phyloP scores from a whole-genome alignment of 2,113 vertebrate genomes.

The Glaucomys volans region DNA sequence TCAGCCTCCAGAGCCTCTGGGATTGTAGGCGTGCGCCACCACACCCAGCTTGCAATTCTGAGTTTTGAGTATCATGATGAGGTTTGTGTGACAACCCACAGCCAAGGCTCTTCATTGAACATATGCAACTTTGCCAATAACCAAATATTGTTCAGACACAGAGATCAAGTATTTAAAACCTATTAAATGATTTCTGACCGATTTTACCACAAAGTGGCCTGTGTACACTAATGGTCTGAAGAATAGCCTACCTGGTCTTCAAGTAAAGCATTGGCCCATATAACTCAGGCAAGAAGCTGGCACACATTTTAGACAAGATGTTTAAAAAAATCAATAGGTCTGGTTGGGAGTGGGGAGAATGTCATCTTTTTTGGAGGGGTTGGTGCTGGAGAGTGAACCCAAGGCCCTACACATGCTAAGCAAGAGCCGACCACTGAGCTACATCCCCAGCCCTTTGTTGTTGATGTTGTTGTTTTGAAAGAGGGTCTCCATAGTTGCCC shows the following conservation, averaged over 20 bases:
- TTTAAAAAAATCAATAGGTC: neutral
- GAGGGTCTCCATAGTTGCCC: too few relatives aligned
- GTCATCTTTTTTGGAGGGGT: neutral
- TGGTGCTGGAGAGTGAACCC: too few relatives aligned
- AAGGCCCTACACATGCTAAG: too few relatives aligned
- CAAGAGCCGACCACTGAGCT: too few relatives aligned
- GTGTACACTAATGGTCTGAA: neutral
- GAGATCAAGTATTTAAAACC: neutral
- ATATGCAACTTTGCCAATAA: neutral
- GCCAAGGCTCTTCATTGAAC: neutral
- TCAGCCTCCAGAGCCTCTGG: too few relatives aligned
- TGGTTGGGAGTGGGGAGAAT: neutral
- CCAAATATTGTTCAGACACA: conserved; percentile 21
- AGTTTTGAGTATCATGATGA: neutral
- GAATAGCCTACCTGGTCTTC: neutral
- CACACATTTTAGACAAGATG: neutral
- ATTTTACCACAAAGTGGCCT: neutral
- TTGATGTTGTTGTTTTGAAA: too few relatives aligned
- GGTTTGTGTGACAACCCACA: neutral
- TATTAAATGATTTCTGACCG: neutral
- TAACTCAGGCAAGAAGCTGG: neutral
- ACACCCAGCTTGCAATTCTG: too few relatives aligned
- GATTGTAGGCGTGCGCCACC: too few relatives aligned
- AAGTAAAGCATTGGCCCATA: neutral
- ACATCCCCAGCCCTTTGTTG: too few relatives aligned